Evolutionary conservation across 2,113 vertebrate genomes (phyloP).

Genomic region (Thryonomys swinderianus): DNA sequence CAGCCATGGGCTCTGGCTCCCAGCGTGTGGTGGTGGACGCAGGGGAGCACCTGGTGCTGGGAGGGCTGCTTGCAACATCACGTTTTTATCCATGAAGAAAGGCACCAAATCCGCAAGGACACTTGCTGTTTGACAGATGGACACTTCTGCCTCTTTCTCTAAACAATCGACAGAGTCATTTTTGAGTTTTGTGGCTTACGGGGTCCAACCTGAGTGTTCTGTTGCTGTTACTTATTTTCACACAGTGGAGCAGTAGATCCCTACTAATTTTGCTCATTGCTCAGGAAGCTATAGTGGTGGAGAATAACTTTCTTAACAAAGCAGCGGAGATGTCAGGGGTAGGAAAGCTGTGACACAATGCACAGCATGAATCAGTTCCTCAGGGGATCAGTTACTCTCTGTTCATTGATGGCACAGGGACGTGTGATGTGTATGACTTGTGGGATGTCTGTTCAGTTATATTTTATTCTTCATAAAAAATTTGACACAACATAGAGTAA

Average conservation of each 20-base stretch:
- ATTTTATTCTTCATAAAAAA: background rate
- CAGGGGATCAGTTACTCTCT: rapidly evolving
- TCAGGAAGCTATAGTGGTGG: background rate
- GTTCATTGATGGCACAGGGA: rapidly evolving
- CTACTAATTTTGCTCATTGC: background rate
- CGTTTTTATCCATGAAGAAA: background rate
- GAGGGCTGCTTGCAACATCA: background rate
- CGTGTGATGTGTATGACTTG: background rate
- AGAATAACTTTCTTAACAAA: constrained; percentile 33
- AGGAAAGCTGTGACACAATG: background rate
- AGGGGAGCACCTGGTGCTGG: background rate
- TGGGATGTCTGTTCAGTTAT: background rate
- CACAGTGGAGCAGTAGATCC: background rate
- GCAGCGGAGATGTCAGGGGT: background rate
- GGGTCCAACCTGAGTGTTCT: background rate
- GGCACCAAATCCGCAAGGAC: background rate
- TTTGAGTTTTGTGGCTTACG: background rate
- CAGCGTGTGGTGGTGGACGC: background rate
- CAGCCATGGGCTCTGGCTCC: rapidly evolving
- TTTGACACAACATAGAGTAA: background rate
- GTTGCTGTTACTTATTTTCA: background rate
- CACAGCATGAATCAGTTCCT: background rate
- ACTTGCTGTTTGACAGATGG: background rate
- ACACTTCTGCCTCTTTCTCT: constrained; percentile 33
- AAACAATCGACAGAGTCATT: background rate